Base-by-base conservation (phyloP, 2,888 invertebrate genomes). In the Ormyrus rosae region DNA sequence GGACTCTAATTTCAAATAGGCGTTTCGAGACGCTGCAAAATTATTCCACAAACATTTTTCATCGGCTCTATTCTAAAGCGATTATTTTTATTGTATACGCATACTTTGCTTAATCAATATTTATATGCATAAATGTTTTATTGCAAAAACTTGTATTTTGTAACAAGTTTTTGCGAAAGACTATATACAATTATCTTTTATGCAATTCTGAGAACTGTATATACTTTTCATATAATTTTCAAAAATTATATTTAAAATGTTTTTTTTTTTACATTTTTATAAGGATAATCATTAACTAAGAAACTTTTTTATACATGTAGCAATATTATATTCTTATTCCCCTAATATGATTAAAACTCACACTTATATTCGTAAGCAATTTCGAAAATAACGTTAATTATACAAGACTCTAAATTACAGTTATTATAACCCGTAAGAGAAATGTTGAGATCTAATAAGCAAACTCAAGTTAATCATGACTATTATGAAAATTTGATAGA, bases 361-460 rank as follows among this genome's bases (percentile, higher is more conserved):
- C 51, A 71, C 48, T 71, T 56, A 71, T 63, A 70, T 61, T 61
- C 51, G 45, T 45, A 34, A 61, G 71, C 51, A 53, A 71, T 71
- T 71, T 10, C 8, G n/a, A 71, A 61, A 51, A 61, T 61, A 71
- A 71, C 61, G 61, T 71, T 61, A 71, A 71, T 71, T 71, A 71
- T 61, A 61, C 5, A 61, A 51, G 51, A 11, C 13, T 51, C 60
- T 13, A 71, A 71, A 71, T 71, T 65, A 71, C 71, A 45, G 71
- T 71, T 34, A 61, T 71, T 71, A 71, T 61, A 61, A 70, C 51
- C 13, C 11, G 46, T 71, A 71, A 50, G 50, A 71, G 45, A 61
- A 61, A 53, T 50, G 58, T 55, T 48, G 60, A 34, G 19, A 70
- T 46, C 45, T 34, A 11, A 70, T 4, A 70, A 50, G 50, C 34